Evolutionary conservation across 92 coral and sea anemone genomes (phyloP).

Genomic region (Porites cylindrica): DNA sequence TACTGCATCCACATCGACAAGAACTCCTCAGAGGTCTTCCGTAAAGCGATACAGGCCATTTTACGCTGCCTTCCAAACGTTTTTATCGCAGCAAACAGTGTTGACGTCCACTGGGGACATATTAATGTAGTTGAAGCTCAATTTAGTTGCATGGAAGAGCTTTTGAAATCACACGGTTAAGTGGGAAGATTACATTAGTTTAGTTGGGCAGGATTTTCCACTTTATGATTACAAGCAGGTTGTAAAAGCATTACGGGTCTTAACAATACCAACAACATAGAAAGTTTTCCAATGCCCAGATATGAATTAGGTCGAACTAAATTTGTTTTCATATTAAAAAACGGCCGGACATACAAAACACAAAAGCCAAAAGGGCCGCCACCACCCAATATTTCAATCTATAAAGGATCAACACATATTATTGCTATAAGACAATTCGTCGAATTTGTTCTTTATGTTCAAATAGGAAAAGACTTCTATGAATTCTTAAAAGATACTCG

Average conservation of each 20-base stretch:
- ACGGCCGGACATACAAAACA: neutral
- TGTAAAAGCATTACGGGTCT: conserved; percentile 6
- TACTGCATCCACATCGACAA: conserved; percentile 76
- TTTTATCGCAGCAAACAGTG: conserved; percentile 39
- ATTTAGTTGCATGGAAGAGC: conserved; percentile 62
- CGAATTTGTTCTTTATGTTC: conserved; percentile 19
- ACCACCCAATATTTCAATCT: conserved; percentile 25
- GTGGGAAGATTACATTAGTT: conserved; percentile 70
- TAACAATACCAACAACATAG: conserved; percentile 41
- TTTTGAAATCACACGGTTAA: conserved; percentile 21
- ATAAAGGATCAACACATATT: conserved; percentile 53
- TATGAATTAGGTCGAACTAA: neutral
- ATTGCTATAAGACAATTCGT: conserved; percentile 42
- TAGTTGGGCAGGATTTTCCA: conserved; percentile 79
- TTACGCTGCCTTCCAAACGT: conserved; percentile 64
- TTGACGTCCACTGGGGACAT: conserved; percentile 64
- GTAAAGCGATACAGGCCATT: conserved; percentile 34
- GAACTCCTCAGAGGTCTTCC: conserved; percentile 30
- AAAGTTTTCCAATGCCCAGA: conserved; percentile 3
- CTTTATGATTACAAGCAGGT: conserved; percentile 53
- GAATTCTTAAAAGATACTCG: conserved; percentile 43
- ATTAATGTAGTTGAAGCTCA: conserved; percentile 55
- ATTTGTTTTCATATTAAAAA: neutral
- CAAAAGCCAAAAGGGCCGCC: conserved; percentile 24
- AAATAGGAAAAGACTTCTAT: conserved; percentile 39